A percentile compares a stretch with the other conserved stretches of the same genome.
These are phyloP conservation scores for Acanthopagrus latus DNA, from an alignment of 2,797 vertebrate species.

Conservation along the genomic window DNA sequence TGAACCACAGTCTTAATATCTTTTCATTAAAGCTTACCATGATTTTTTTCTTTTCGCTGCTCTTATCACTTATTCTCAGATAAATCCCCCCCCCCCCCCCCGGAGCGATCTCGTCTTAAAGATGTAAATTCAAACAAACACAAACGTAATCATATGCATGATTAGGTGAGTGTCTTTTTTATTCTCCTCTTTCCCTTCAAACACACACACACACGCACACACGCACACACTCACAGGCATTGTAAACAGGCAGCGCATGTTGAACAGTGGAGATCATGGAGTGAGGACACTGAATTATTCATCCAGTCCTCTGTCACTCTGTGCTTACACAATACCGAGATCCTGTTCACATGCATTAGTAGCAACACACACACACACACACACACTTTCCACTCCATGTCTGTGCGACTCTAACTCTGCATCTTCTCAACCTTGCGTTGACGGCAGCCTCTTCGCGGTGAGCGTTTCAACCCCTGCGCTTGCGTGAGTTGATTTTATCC, in stretches of 20 bases:
- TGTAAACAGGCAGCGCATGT: slow-evolving; percentile 31
- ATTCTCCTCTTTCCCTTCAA: neutral
- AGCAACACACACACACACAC: slow-evolving; percentile 44
- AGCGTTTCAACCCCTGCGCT: slow-evolving; percentile 20
- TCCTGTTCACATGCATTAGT: slow-evolving; percentile 60
- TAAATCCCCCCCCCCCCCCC: slow-evolving; percentile 8
- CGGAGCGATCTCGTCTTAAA: slow-evolving; percentile 47
- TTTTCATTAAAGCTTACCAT: slow-evolving; percentile 4
- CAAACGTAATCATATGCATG: slow-evolving; percentile 34
- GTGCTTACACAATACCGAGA: slow-evolving; percentile 51
- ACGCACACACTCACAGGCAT: neutral
- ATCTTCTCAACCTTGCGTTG: slow-evolving; percentile 22
- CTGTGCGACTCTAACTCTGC: slow-evolving; percentile 20
- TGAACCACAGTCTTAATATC: neutral
- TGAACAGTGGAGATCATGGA: slow-evolving; percentile 60
- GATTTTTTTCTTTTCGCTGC: slow-evolving; percentile 30
- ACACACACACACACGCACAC: neutral
- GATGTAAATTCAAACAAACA: slow-evolving; percentile 51
- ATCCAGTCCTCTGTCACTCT: slow-evolving; percentile 57
- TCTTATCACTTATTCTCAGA: slow-evolving; percentile 10
- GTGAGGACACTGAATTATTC: slow-evolving; percentile 73
- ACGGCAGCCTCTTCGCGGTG: slow-evolving; percentile 3
- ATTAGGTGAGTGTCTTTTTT: slow-evolving; percentile 8
- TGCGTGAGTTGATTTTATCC: slow-evolving; percentile 27
- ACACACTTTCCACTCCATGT: slow-evolving; percentile 12